These are phyloP conservation scores for Aldabrachelys gigantea DNA, from an alignment of 2,113 vertebrate genomes.

Conservation along the genomic window DNA sequence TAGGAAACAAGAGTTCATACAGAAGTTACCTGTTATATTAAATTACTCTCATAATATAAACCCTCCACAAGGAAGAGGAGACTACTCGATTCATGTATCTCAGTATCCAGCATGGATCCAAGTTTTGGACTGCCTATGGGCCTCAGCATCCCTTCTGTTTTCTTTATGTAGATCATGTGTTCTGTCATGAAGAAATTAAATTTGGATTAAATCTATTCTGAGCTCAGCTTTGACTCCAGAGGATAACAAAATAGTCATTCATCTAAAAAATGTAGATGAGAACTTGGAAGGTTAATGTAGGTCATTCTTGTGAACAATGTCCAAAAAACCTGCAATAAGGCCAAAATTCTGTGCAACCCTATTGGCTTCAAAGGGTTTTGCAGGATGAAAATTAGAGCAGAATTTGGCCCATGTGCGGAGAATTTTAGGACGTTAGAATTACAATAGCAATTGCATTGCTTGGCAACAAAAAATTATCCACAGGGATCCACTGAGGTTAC, in stretches of 20 bases:
- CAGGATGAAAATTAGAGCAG: neutral
- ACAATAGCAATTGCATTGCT: neutral
- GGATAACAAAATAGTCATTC: neutral
- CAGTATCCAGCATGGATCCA: neutral
- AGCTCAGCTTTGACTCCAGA: neutral
- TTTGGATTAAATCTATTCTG: neutral
- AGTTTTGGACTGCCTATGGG: neutral
- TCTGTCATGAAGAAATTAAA: neutral
- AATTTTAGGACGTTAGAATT: neutral
- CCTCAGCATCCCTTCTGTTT: neutral
- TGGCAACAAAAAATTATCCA: neutral
- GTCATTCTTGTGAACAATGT: neutral
- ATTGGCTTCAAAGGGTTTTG: neutral
- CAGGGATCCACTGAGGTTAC: neutral
- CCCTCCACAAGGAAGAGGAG: neutral
- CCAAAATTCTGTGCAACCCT: neutral
- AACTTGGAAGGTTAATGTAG: neutral
- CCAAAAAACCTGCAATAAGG: neutral
- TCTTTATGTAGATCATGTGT: fast-evolving
- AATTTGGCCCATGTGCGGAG: fast-evolving
- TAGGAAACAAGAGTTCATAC: neutral
- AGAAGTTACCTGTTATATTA: neutral
- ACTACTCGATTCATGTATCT: neutral
- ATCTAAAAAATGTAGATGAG: neutral
- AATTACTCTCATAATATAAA: conserved; percentile 8